These are phyloP conservation scores for Chromobotia macracanthus DNA, from an alignment of 2,797 vertebrate genomes.

Conservation along the genomic window DNA sequence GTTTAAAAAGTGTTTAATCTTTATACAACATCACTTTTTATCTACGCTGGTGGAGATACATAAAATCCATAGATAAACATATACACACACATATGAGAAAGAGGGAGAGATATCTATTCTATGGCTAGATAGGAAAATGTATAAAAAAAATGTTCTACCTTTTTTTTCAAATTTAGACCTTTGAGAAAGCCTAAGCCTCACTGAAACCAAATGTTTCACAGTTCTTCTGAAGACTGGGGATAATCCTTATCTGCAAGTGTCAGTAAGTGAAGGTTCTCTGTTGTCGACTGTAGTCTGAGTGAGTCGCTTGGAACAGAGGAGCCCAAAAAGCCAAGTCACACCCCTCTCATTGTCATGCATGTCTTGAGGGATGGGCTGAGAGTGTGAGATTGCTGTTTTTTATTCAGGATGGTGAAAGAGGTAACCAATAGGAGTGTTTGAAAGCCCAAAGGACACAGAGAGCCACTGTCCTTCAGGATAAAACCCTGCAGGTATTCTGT, in stretches of 20 bases:
- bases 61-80: not conserved
- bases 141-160: constrained; percentile 14
- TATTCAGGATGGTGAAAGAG: constrained; percentile 19
- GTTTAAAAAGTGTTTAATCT: not conserved
- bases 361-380: constrained; percentile 44
- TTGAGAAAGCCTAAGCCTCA: constrained; percentile 2
- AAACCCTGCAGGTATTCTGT: constrained; percentile 28
- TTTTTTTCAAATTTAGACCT: not conserved
- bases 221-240: not conserved
- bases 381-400: constrained; percentile 27
- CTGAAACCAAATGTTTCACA: constrained; percentile 1
- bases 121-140: not conserved
- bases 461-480: constrained; percentile 47
- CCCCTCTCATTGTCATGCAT: constrained; percentile 54
- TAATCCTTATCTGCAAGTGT: constrained; percentile 20
- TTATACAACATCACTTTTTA: not conserved
- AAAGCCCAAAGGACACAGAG: constrained; percentile 42
- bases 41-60: not conserved
- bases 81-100: not conserved
- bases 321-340: constrained; percentile 52
- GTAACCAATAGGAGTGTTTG: constrained; percentile 36
- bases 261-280: constrained; percentile 9
- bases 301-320: constrained; percentile 44
- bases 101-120: not conserved
- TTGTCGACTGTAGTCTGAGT: constrained; percentile 8